Percentiles rank a stretch among this genome's conserved stretches.
Conservation (phyloP, 1,140 invertebrate genomes). For the Amyelois transitella region DNA sequence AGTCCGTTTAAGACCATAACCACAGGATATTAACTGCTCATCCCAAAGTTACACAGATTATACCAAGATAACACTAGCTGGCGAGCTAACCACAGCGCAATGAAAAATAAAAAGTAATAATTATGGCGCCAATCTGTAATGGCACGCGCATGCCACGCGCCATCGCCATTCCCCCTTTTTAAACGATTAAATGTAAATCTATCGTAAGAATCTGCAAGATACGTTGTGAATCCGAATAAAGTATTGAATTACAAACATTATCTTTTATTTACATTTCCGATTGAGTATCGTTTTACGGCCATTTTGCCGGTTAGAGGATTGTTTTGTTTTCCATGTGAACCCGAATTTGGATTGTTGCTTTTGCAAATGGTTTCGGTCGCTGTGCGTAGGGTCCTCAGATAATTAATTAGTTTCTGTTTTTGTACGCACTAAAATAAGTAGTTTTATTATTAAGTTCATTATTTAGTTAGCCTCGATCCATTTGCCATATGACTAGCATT, state of each 20-base stretch:
- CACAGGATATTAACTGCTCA: background rate
- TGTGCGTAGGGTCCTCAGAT: background rate
- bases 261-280: conserved; percentile 68
- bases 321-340: conserved; percentile 55
- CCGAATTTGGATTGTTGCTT: conserved; percentile 23
- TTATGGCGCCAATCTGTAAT: conserved; percentile 43
- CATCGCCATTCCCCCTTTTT: conserved; percentile 13
- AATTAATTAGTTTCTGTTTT: background rate
- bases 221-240: conserved; percentile 55
- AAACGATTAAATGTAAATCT: conserved; percentile 48
- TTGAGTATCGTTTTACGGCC: conserved; percentile 60
- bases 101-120: conserved; percentile 33
- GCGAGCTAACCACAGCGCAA: conserved; percentile 15
- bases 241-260: conserved; percentile 64
- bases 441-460: too few species aligned
- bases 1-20: background rate
- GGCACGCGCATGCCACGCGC: conserved; percentile 55
- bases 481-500: too few species aligned
- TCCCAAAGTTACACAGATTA: conserved; percentile 10
- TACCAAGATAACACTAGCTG: conserved; percentile 25
- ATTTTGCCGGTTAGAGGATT: conserved; percentile 29
- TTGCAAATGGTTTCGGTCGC: conserved; percentile 17
- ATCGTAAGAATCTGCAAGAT: conserved; percentile 46
- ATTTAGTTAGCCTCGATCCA: too few species aligned
- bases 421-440: background rate